A percentile compares a stretch with the other conserved stretches of the same genome.
Conservation (phyloP, 2,797 vertebrate species). For the Picus viridis region DNA sequence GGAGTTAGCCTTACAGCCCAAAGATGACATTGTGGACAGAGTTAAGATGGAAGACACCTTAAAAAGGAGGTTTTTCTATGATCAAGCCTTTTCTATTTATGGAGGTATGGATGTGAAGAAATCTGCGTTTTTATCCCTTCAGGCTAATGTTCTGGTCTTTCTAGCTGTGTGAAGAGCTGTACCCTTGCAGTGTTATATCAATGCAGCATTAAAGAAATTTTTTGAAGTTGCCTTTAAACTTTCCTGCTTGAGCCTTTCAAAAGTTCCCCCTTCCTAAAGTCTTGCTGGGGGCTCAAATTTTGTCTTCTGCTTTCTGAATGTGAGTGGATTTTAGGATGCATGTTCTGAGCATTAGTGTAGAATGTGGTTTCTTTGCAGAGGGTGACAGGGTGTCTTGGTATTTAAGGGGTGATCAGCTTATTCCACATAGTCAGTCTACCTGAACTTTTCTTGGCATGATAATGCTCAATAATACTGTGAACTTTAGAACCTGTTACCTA, state of each 20-base stretch:
- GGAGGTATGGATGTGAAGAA: slow-evolving; percentile 84
- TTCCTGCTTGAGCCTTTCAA: background rate
- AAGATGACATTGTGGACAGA: slow-evolving; percentile 96
- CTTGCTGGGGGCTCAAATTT: background rate
- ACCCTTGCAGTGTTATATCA: background rate
- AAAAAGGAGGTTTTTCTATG: slow-evolving; percentile 97
- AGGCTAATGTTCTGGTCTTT: background rate
- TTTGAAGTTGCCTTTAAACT: background rate
- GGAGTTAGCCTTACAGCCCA: slow-evolving; percentile 94
- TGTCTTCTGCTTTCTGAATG: background rate
- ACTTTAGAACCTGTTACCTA: background rate
- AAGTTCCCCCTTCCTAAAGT: background rate
- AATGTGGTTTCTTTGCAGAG: background rate
- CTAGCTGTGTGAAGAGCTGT: background rate
- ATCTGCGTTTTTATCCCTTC: background rate
- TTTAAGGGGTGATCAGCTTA: background rate
- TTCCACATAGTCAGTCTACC: background rate
- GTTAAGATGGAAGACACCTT: slow-evolving; percentile 97
- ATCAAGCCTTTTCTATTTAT: slow-evolving; percentile 98
- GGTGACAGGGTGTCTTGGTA: background rate
- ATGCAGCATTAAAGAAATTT: background rate
- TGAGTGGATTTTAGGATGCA: background rate
- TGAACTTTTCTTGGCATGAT: background rate
- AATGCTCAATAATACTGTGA: background rate
- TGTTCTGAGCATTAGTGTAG: background rate